Evolutionary conservation across 2,113 vertebrate genomes (phyloP), one percentile per base, ranked within the genome.

Genomic region (Oncorhynchus masou): DNA sequence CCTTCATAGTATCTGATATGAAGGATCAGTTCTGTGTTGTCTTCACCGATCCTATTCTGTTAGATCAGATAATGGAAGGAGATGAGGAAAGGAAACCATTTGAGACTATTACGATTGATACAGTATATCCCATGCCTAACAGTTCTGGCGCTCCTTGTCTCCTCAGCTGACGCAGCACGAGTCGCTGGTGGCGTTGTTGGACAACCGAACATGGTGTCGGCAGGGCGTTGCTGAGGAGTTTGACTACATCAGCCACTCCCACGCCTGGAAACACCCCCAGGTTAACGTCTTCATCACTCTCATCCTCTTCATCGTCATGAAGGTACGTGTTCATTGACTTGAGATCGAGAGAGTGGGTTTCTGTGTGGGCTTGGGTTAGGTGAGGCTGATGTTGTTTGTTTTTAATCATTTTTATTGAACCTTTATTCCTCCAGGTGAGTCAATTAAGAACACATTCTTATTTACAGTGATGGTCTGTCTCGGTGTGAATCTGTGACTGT

Each of bases 231-330:
- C 89, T 0, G 95, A 98, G 27, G 97, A 98, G 81, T 96, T 98
- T 0, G 94, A 94, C 71, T 96, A 94, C 34, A 85, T 94, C 15
- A 94, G 95, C 80, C 95, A 95, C 60, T 93, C 97, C 59, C 94
- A 96, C 57, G 97, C 94, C 74, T 99, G 97, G 98, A 96, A 83
- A 74, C 95, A 98, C 59, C 97, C 97, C 0, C 96, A 92, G 34
- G 93, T 97, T 91, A 99, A 96, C 0, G 90, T 99, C 90, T 99
- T 99, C 4, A 84, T 99, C 92, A 99, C 96, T 0, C 94, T 99
- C 1, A 87, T 99, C 29, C 90, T 98, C 88, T 99, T 99, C 91
- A 98, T 98, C 79, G 68, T 99, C 83, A 99, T 99, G 98, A 99
- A 99, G 96, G 97, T 98, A 75, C 71, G 62, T 77, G 59, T 48